Evolutionary conservation across 2,797 vertebrate genomes (phyloP).

Genomic region (Coluber constrictor): DNA sequence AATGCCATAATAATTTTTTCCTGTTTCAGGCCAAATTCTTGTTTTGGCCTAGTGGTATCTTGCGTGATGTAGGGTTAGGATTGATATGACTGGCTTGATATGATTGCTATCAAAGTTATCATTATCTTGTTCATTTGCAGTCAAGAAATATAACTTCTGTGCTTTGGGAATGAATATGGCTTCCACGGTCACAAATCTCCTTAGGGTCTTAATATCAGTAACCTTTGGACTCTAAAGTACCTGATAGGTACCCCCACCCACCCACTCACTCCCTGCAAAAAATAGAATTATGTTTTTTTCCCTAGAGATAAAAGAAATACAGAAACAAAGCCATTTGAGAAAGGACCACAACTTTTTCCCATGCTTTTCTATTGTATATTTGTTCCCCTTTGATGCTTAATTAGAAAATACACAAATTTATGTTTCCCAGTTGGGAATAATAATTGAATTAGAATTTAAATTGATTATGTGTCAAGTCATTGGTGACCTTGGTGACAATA

Average conservation of each 20-base stretch:
- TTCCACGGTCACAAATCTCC: background rate
- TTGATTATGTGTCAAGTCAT: background rate
- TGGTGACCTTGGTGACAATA: background rate
- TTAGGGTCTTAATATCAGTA: background rate
- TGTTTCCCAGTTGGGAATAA: background rate
- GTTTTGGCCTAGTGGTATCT: background rate
- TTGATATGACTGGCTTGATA: fast-evolving
- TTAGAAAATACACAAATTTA: background rate
- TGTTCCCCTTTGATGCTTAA: background rate
- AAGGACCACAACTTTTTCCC: background rate
- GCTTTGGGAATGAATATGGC: background rate
- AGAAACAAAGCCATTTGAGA: background rate
- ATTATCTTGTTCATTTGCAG: background rate
- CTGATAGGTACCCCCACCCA: background rate
- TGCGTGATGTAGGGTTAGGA: background rate
- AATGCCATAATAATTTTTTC: conserved; percentile 10
- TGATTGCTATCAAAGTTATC: background rate
- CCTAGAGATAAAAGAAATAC: background rate
- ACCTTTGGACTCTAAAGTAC: background rate
- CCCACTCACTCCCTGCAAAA: background rate
- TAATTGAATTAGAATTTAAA: background rate
- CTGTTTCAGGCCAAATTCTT: background rate
- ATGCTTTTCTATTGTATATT: background rate
- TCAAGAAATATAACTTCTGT: background rate
- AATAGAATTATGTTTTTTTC: background rate